Evolutionary conservation across 2,888 invertebrate species (phyloP), one percentile per base, ranked within the genome.

Genomic region (Tetrapedia diversipes): DNA sequence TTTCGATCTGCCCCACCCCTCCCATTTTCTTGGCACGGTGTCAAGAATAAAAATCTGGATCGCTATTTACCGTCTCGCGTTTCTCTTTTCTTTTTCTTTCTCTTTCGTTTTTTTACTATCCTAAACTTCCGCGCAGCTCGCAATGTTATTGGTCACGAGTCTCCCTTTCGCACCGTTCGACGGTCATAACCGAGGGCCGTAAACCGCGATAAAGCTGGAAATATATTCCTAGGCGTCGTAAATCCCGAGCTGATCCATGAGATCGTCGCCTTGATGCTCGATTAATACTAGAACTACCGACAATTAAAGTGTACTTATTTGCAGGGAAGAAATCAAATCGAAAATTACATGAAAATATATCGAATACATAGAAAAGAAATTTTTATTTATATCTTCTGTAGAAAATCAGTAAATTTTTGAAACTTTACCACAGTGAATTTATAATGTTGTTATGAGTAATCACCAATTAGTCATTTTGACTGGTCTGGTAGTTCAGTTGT

Each of bases 181-280:
- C 41, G 24, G 45, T 43, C 24, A 41, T 68, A 57, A 51, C 49
- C 24, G 24, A 19, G 37, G 66, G 57, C 57, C 61, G 61, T 71
- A 71, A 70, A 64, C 45, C 37, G 51, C 10, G n/a, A 29, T 63
- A 72, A 63, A 63, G 32, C 37, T 39, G 43, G 57, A 51, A 59
- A 71, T 49, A 53, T 61, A 61, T 60, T 51, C 43, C 27, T 19
- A 14, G 19, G 7, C 34, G 29, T 45, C 57, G 51, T 59, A 66
- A 51, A 37, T 57, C 41, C 43, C 22, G 11, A 45, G 49, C 49
- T 24, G 60, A 47, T 54, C 54, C 56, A 29, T 16, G 29, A 34
- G 56, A 56, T 27, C 53, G 27, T 41, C 41, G 47, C 14, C 53
- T 8, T 24, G 37, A 47, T 39, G 29, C 22, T 10, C 63, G 59